Evolutionary conservation across 2,888 invertebrate genomes (phyloP), one percentile per base, ranked within the genome.

Genomic region (Eutolmus rufibarbis): DNA sequence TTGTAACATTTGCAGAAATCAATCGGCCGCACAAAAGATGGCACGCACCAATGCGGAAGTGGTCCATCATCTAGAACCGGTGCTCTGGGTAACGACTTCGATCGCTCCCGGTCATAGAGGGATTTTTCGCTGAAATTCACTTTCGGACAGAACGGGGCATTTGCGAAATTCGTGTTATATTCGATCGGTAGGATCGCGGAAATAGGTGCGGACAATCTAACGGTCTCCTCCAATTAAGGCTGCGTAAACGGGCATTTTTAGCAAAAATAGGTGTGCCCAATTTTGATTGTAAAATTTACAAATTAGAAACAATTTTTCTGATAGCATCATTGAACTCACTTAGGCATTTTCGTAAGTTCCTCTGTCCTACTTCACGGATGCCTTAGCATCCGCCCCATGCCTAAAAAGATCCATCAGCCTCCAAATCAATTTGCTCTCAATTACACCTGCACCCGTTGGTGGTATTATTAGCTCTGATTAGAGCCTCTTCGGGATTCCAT

Each of bases 1-100:
- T 78, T 9, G 37, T 23, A 78, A 78, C 78, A 78, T 78, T 78
- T 78, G 78, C 78, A 78, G 78, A 78, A 78, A 78, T 78, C 78
- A 78, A 78, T 78, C 23, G 78, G 78, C 43, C 23, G 40, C 40
- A 40, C 40, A 40, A 43, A 9, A 78, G 78, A 40, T 78, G 78
- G 40, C 78, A 78, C 78, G 40, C 78, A 78, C 43, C 78, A 78
- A 78, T 40, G 78, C 78, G 78, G 78, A 78, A 78, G 43, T 78
- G 40, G 76, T 66, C 66, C 66, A 66, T 66, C 66, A 66, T 12
- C 66, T 12, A 28, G 8, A 1, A 66, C 28, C 66, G 66, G 66
- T 66, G 66, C 66, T 23, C 12, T 4, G 28, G 66, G 66, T 66
- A 66, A 66, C 66, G 19, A 66, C 28, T 66, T 66, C 66, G 19